Percentiles rank a stretch among this genome's conserved stretches.
Conservation (phyloP, 2,113 vertebrate species). For the Upupa epops region DNA sequence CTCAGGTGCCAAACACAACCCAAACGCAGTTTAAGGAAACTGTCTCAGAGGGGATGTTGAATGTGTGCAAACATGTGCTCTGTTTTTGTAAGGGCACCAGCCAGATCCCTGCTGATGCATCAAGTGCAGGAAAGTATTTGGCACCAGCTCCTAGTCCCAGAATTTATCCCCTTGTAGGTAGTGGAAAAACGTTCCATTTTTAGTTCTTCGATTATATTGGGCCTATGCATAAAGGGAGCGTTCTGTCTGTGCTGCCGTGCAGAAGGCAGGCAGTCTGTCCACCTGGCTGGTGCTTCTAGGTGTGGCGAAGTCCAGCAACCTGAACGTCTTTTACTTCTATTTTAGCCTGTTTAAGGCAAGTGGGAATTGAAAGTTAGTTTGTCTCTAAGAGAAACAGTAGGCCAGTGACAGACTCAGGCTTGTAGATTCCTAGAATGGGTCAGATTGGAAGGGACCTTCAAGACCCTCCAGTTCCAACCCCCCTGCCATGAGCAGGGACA, state of each 20-base stretch:
- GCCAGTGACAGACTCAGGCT: not conserved
- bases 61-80: not conserved
- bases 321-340: not conserved
- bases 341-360: not conserved
- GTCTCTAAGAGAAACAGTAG: not conserved
- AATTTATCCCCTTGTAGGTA: slow-evolving; percentile 10
- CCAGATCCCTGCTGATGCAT: slow-evolving; percentile 40
- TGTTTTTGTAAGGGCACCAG: slow-evolving; percentile 51
- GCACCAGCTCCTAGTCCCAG: not conserved
- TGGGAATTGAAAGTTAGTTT: not conserved
- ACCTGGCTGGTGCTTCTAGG: not conserved
- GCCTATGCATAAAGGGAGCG: not conserved
- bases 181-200: not conserved
- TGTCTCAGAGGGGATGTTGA: slow-evolving; percentile 2
- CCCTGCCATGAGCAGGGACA: too few relatives aligned
- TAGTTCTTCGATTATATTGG: not conserved
- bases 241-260: not conserved
- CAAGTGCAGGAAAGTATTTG: slow-evolving; percentile 44
- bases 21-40: slow-evolving; percentile 1
- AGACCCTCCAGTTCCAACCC: too few relatives aligned
- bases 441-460: too few relatives aligned
- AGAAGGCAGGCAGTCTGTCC: not conserved
- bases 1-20: slow-evolving; percentile 49
- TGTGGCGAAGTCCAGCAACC: not conserved
- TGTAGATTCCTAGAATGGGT: too few relatives aligned